Percentiles rank a stretch among this genome's conserved stretches.
Evolutionary conservation across 2,888 invertebrate genomes (phyloP).

Genomic region (Drosophila kanekoi): DNA sequence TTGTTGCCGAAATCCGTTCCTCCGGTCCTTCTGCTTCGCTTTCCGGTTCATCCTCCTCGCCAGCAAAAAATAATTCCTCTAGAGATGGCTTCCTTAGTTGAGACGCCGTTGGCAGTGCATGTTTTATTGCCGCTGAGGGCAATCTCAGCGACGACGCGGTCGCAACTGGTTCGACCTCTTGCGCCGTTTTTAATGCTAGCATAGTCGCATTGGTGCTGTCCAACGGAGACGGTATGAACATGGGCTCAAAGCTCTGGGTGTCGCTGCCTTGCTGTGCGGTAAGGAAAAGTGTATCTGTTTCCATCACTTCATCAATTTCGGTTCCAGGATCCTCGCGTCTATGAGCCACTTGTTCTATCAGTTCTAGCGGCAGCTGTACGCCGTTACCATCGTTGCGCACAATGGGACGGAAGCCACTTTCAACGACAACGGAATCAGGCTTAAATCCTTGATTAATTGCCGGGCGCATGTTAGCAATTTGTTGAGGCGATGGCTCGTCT

Average conservation of each 20-base stretch:
- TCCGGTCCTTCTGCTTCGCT: conserved; percentile 25
- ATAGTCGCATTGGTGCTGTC: conserved; percentile 87
- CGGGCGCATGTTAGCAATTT: conserved; percentile 85
- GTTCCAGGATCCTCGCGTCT: conserved; percentile 84
- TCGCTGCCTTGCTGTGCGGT: conserved; percentile 85
- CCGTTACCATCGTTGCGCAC: conserved; percentile 85
- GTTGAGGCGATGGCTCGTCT: conserved; percentile 70
- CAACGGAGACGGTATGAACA: conserved; percentile 92
- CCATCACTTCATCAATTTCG: conserved; percentile 83
- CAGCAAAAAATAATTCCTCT: conserved; percentile 62
- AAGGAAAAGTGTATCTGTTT: conserved; percentile 84
- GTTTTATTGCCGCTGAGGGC: conserved; percentile 58
- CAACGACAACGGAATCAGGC: conserved; percentile 92
- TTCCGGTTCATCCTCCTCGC: conserved; percentile 18
- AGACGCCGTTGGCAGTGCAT: conserved; percentile 65
- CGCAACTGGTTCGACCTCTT: conserved; percentile 13
- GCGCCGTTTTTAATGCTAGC: conserved; percentile 48
- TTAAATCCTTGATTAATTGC: conserved; percentile 92
- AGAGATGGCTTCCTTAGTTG: conserved; percentile 84
- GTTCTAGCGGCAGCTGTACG: conserved; percentile 84
- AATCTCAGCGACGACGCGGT: conserved; percentile 53
- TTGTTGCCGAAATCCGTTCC: conserved; percentile 16
- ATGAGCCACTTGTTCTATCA: conserved; percentile 81
- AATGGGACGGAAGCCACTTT: conserved; percentile 94
- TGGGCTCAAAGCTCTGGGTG: conserved; percentile 90